Evolutionary conservation across 2,888 invertebrate species (phyloP), one percentile per base, ranked within the genome.

Genomic region (Sympetrum striolatum): DNA sequence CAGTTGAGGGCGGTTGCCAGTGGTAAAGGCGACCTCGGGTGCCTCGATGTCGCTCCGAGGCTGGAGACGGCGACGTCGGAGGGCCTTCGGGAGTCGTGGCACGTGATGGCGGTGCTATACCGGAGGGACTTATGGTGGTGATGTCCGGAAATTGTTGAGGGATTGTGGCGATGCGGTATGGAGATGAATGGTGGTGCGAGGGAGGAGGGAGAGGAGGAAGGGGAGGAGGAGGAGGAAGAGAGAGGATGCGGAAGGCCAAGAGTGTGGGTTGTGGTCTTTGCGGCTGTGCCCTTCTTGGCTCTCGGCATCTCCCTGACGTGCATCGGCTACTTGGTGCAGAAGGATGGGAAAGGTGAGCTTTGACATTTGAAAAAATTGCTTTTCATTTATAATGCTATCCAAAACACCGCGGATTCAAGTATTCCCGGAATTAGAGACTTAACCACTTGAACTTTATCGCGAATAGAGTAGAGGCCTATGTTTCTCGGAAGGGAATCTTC

Each of bases 301-400:
- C 58, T 86, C 64, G 86, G 86, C 37, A 60, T 86, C 86, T 86
- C 86, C 60, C 86, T 86, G 35, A 60, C 86, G n/a, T 86, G 86
- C 86, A 60, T 86, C 35, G 86, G 86, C 0, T 86, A 86, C 86
- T 37, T 86, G 37, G 60, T 37, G 8, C 86, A 58, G 18, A 44
- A 22, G 22, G 60, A 86, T 4, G 37, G 60, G 18, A 60, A 86
- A 60, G 86, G 86, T 86, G 60, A 86, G 86, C 12, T 0, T 6
- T 53, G 53, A 10, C 6, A 8, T 39, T 15, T 25, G 25, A 0
- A 10, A 10, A 44, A 39, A 10, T 0, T n/a, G 35, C 22, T 0
- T 18, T 4, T n/a, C 22, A 39, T 39, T 39, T 5, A 39, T 6
- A 39, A 39, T 39, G 39, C 39, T 39, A 6, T 39, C 39, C 39